phyloP scores from a whole-genome alignment of 2,888 invertebrate species.

The Tetragonula carbonaria region DNA sequence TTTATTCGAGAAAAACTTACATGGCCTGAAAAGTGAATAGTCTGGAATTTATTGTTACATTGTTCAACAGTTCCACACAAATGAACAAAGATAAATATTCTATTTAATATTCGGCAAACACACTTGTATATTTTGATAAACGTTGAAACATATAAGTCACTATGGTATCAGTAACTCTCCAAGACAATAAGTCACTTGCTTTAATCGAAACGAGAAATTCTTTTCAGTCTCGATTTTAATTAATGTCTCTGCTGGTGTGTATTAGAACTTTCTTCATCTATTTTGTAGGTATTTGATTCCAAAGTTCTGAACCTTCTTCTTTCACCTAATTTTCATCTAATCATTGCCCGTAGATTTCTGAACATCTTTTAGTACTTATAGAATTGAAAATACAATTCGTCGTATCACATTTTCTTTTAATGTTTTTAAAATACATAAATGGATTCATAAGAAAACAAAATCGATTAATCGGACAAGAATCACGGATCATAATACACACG shows the following conservation, averaged over 20 bases:
- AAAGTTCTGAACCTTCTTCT: neutral
- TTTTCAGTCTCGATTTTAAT: neutral
- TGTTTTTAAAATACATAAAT: no score
- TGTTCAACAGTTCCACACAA: no score
- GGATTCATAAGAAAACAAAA: no score
- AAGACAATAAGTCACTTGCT: neutral
- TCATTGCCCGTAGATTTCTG: neutral
- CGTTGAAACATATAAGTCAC: neutral
- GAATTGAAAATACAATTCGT: no score
- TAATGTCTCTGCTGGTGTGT: accelerated
- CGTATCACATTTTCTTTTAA: no score
- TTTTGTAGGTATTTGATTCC: neutral
- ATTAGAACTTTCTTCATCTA: neutral
- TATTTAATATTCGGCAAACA: no score
- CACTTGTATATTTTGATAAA: no score
- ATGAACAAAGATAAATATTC: no score
- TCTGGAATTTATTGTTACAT: no score
- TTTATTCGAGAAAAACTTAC: no score
- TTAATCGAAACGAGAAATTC: neutral
- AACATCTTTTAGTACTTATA: neutral
- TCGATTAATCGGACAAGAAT: no score
- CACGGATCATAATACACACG: neutral
- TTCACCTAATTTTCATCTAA: neutral
- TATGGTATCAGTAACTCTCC: neutral
- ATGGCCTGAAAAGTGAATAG: no score